These are phyloP conservation scores for Anguilla anguilla DNA, from an alignment of 2,797 vertebrate species.

Conservation along the genomic window DNA sequence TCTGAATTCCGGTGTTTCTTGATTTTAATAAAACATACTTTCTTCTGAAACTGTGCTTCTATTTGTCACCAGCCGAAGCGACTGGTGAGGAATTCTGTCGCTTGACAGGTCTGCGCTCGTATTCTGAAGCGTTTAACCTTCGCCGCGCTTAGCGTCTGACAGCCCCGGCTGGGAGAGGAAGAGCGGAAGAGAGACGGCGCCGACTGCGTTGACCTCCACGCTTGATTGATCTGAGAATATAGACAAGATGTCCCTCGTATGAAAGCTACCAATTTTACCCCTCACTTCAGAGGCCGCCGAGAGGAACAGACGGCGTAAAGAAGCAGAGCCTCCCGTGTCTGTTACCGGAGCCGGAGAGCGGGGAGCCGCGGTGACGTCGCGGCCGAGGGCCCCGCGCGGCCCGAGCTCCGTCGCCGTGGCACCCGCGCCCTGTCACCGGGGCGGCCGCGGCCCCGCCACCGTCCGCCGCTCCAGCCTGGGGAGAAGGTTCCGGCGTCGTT, in stretches of 20 bases:
- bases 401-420: conserved; percentile 36
- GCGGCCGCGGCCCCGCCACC: background rate
- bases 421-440: background rate
- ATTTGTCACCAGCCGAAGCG: conserved; percentile 62
- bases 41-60: conserved; percentile 56
- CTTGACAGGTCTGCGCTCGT: conserved; percentile 63
- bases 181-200: conserved; percentile 53
- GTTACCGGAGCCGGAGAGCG: conserved; percentile 60
- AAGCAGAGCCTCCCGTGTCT: conserved; percentile 65
- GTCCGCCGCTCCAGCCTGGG: background rate
- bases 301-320: conserved; percentile 53
- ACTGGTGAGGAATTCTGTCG: conserved; percentile 56
- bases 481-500: background rate
- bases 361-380: conserved; percentile 60
- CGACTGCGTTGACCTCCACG: conserved; percentile 71
- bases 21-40: conserved; percentile 29
- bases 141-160: conserved; percentile 67
- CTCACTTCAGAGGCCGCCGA: conserved; percentile 70
- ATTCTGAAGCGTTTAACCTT: conserved; percentile 74
- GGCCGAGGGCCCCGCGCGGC: conserved; percentile 54
- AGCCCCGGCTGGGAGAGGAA: conserved; percentile 56
- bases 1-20: conserved; percentile 44
- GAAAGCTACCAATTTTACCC: conserved; percentile 77
- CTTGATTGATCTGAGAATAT: conserved; percentile 77
- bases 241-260: conserved; percentile 71